phyloP scores from a whole-genome alignment of 2,113 vertebrate species.

The Microcebus ravelobensis region DNA sequence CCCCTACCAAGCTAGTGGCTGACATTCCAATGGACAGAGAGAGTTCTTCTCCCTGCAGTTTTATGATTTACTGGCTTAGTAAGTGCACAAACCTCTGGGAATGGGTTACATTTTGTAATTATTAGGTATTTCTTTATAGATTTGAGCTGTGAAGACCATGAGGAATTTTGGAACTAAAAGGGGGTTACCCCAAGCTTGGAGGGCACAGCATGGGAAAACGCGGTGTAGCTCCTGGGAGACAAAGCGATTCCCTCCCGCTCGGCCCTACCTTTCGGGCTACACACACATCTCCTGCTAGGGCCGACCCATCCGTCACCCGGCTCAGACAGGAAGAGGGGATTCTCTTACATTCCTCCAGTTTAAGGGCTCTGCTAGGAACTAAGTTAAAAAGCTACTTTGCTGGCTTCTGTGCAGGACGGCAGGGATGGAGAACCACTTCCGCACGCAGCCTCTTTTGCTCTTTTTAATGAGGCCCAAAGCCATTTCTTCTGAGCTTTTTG shows the following conservation, averaged over 20 bases:
- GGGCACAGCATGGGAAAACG: fast-evolving
- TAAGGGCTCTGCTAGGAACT: neutral
- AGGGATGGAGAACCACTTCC: neutral
- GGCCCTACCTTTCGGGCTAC: too few relatives aligned
- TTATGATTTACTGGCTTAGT: neutral
- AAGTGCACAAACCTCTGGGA: neutral
- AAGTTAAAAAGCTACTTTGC: neutral
- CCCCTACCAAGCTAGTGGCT: fast-evolving
- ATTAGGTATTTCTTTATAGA: neutral
- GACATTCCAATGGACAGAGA: fast-evolving
- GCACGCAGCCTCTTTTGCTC: neutral
- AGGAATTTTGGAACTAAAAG: neutral
- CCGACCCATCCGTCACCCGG: neutral
- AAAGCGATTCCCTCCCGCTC: too few relatives aligned
- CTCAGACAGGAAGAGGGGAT: neutral
- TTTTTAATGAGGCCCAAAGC: constrained; percentile 70
- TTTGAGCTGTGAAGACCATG: neutral
- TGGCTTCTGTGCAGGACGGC: neutral
- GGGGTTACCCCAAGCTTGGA: neutral
- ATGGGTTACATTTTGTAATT: neutral
- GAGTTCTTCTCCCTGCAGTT: neutral
- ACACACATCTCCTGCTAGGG: neutral
- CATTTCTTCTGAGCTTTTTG: constrained; percentile 82
- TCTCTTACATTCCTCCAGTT: too few relatives aligned
- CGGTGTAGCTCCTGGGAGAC: neutral